phyloP scores from a whole-genome alignment of 2,888 invertebrate species.

The Epinotia nisella region DNA sequence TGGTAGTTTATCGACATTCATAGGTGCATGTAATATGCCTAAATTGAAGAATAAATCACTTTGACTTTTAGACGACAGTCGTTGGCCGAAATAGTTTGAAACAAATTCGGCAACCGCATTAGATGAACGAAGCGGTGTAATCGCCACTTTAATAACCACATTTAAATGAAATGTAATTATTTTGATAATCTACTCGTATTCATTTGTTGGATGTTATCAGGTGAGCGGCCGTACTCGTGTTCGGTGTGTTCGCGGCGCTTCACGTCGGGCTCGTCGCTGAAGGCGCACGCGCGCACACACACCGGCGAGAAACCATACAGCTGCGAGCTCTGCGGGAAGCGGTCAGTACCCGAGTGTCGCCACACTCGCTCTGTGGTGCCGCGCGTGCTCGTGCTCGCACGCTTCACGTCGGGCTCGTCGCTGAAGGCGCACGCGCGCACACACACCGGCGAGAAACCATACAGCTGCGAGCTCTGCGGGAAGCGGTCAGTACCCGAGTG shows the following conservation, averaged over 20 bases:
- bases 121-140: too few relatives aligned
- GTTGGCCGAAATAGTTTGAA: too few relatives aligned
- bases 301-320: constrained; percentile 78
- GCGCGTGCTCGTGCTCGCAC: constrained; percentile 50
- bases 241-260: constrained; percentile 72
- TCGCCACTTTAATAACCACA: too few relatives aligned
- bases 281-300: constrained; percentile 78
- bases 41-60: too few relatives aligned
- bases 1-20: too few relatives aligned
- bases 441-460: constrained; percentile 80
- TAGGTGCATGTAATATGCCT: too few relatives aligned
- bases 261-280: constrained; percentile 82
- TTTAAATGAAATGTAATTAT: too few relatives aligned
- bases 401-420: constrained; percentile 68
- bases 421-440: constrained; percentile 77
- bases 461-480: constrained; percentile 68
- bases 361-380: constrained; percentile 45
- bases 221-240: constrained; percentile 71
- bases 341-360: constrained; percentile 55
- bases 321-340: constrained; percentile 72
- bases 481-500: constrained; percentile 57
- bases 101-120: too few relatives aligned
- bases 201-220: constrained; percentile 53
- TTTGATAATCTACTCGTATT: not conserved
- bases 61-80: too few relatives aligned